Conservation (phyloP, 2,888 invertebrate genomes). For the Euproctis similis region DNA sequence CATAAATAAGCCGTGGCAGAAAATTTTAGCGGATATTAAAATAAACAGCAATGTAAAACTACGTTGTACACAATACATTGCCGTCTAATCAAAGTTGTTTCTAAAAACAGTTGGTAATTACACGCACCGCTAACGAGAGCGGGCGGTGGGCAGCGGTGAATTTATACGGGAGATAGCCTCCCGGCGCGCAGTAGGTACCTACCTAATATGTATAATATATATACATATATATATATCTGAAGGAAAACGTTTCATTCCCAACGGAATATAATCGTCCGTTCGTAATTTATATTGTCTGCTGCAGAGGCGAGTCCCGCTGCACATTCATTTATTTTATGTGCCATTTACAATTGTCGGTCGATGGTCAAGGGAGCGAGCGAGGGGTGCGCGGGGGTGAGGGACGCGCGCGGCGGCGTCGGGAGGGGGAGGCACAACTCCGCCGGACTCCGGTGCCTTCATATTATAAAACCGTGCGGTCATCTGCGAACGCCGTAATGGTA, state of each 20-base stretch:
- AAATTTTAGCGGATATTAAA: too few relatives aligned
- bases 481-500: conserved; percentile 72
- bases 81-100: conserved; percentile 45
- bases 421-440: too few relatives aligned
- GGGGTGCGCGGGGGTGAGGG: conserved; percentile 34
- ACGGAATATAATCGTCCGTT: conserved; percentile 76
- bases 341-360: conserved; percentile 78
- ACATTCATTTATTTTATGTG: conserved; percentile 78
- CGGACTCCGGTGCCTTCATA: conserved; percentile 65
- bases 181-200: conserved; percentile 44
- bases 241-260: conserved; percentile 73
- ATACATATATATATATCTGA: too few relatives aligned
- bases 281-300: conserved; percentile 78
- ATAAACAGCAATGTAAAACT: conserved; percentile 1
- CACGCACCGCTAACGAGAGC: conserved; percentile 56
- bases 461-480: conserved; percentile 77
- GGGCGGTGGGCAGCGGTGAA: conserved; percentile 36
- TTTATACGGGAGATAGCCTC: conserved; percentile 35
- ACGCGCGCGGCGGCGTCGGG: conserved; percentile 26
- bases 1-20: too few relatives aligned
- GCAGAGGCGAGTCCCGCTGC: conserved; percentile 76
- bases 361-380: conserved; percentile 73
- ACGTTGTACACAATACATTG: conserved; percentile 13
- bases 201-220: conserved; percentile 55
- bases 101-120: conserved; percentile 55